Percentiles rank a stretch among this genome's conserved stretches.
phyloP scores from a whole-genome alignment of 2,797 vertebrate genomes.

The Takifugu ocellatus region DNA sequence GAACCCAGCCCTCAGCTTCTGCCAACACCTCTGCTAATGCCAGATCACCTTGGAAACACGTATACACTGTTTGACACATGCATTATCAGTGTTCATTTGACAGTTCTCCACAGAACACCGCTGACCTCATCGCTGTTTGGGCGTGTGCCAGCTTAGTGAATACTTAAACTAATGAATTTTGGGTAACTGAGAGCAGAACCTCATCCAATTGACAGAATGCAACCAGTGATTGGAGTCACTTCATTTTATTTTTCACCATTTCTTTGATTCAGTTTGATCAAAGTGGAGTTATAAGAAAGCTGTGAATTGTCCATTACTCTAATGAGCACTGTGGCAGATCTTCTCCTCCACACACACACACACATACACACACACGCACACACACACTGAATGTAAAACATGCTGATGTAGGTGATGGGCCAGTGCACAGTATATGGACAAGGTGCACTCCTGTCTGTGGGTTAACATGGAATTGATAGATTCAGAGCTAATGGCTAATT shows the following conservation, averaged over 20 bases:
- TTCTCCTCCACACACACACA: conserved; percentile 17
- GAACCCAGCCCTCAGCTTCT: conserved; percentile 55
- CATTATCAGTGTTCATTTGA: conserved; percentile 35
- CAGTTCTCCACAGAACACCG: conserved; percentile 39
- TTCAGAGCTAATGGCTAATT: conserved; percentile 51
- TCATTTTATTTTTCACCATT: too few species aligned
- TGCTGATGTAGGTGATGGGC: not conserved
- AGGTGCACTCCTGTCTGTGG: conserved; percentile 22
- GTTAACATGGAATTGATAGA: conserved; percentile 35
- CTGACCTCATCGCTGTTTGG: conserved; percentile 17
- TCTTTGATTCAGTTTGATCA: not conserved
- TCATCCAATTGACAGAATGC: conserved; percentile 39
- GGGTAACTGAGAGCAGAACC: conserved; percentile 51
- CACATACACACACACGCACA: not conserved
- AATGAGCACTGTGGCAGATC: conserved; percentile 54
- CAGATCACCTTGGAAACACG: conserved; percentile 23
- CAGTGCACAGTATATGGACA: conserved; percentile 5
- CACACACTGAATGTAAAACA: not conserved
- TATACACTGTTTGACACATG: conserved; percentile 6
- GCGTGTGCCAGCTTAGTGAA: conserved; percentile 36
- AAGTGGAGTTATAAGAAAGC: conserved; percentile 28
- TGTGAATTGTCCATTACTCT: conserved; percentile 46
- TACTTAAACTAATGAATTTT: conserved; percentile 67
- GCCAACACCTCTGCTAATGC: conserved; percentile 59
- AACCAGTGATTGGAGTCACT: too few species aligned